These are phyloP conservation scores for Todiramphus chloris DNA, from an alignment of 2,113 vertebrate species.

Conservation along the genomic window DNA sequence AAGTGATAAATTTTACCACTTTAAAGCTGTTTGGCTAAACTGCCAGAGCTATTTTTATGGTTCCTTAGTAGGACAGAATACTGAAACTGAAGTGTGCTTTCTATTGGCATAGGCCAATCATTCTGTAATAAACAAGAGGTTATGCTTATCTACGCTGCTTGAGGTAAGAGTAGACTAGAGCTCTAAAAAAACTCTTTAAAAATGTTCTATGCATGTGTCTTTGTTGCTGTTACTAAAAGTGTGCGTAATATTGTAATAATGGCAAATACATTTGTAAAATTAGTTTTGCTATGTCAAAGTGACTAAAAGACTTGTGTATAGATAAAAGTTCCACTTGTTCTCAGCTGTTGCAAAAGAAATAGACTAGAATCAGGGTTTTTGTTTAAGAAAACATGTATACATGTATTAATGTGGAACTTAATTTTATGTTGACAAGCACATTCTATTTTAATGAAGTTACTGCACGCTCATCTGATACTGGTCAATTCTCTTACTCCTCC, in stretches of 20 bases:
- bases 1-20: not conserved
- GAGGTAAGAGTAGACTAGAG: not conserved
- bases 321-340: not conserved
- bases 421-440: not conserved
- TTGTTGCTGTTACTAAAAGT: not conserved
- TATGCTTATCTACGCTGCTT: not conserved
- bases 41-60: not conserved
- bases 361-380: too few relatives aligned
- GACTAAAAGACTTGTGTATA: not conserved
- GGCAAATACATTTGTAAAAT: not conserved
- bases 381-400: not conserved
- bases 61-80: not conserved
- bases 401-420: not conserved
- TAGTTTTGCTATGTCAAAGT: not conserved
- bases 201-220: rapidly evolving
- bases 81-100: not conserved
- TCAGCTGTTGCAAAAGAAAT: not conserved
- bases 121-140: not conserved
- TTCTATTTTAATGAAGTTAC: not conserved
- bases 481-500: not conserved
- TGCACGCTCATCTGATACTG: not conserved
- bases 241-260: not conserved
- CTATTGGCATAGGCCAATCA: not conserved
- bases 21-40: not conserved
- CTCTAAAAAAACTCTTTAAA: not conserved